Base-by-base conservation (phyloP, 2,797 vertebrate genomes). In the Octomys mimax region DNA sequence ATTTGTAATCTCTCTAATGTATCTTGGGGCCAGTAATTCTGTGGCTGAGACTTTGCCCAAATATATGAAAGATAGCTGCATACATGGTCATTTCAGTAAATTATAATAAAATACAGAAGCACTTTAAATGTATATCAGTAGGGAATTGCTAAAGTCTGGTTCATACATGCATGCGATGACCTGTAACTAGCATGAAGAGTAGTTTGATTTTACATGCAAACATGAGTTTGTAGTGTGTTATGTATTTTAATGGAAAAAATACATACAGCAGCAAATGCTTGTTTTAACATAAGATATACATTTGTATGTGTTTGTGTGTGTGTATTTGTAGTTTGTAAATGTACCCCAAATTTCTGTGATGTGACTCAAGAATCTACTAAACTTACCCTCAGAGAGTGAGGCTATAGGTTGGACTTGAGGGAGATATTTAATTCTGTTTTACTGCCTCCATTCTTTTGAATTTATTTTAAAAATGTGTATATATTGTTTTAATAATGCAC, bases 21-120 rank as follows among this genome's bases (percentile, higher is more conserved):
- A 28, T 5, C 24, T 80, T 96, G 81, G 36, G 1, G 49, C 57
- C 33, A 91, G 26, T 22, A 93, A 78, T 89, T 71, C 18, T 2
- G 39, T 80, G 70, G 8, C 3, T 77, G 82, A 31, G 54, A 68
- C 77, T 70, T 86, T 84, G 77, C 88, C 18, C 12, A 46, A 68
- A 83, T 31, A 24, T 49, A 33, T 5, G 49, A 90, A 81, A 81
- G 31, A 49, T 81, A 57, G 26, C n/a, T 68, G 36, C 54, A 42
- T 24, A 57, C 18, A 82, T 90, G 22, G 7, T 87, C 36, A 71
- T 71, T 95, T 96, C 64, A 87, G 75, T n/a, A 91, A 79, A 82
- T 91, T 61, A 14, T 85, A 79, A 36, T 77, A 31, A 78, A 85
- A 77, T 95, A 70, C 36, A 26, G 36, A 91, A 94, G 42, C 71